Evolutionary conservation across 37 sponge, comb jelly and placozoan species (phyloP).

Genomic region (Mnemiopsis leidyi): DNA sequence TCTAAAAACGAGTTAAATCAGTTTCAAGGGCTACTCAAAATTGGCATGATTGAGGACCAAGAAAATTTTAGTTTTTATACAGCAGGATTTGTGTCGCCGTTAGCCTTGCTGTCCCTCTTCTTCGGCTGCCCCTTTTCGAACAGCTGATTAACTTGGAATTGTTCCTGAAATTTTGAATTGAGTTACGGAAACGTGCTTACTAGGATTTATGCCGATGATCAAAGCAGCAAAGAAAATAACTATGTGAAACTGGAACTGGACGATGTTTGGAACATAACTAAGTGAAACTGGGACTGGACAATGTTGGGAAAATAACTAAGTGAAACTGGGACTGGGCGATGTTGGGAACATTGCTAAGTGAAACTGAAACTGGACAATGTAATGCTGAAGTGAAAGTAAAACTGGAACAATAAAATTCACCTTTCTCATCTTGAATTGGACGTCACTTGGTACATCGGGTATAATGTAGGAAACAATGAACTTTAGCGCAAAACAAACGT

Average conservation of each 20-base stretch:
- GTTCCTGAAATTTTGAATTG: slow-evolving; percentile 39
- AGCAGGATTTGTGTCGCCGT: neutral
- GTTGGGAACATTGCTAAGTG: neutral
- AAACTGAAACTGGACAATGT: neutral
- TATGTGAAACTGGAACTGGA: no score
- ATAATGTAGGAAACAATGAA: slow-evolving; percentile 61
- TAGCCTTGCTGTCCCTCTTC: neutral
- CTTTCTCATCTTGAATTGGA: slow-evolving; percentile 64
- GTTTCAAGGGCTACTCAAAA: no score
- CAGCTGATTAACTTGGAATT: slow-evolving; percentile 62
- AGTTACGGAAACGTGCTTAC: no score
- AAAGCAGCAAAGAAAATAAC: no score
- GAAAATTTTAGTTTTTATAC: no score
- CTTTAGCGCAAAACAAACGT: slow-evolving; percentile 47
- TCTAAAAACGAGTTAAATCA: no score
- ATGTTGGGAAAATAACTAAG: no score
- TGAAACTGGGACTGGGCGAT: neutral
- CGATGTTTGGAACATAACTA: no score
- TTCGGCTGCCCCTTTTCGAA: slow-evolving; percentile 15
- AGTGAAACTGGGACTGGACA: no score
- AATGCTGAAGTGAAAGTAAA: neutral
- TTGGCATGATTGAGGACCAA: no score
- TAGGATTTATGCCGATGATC: no score
- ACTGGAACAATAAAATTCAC: no score
- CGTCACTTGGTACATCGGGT: slow-evolving; percentile 60